Percentiles rank a stretch among this genome's conserved stretches.
phyloP scores from a whole-genome alignment of 2,797 vertebrate species.

The Xenopus petersii region DNA sequence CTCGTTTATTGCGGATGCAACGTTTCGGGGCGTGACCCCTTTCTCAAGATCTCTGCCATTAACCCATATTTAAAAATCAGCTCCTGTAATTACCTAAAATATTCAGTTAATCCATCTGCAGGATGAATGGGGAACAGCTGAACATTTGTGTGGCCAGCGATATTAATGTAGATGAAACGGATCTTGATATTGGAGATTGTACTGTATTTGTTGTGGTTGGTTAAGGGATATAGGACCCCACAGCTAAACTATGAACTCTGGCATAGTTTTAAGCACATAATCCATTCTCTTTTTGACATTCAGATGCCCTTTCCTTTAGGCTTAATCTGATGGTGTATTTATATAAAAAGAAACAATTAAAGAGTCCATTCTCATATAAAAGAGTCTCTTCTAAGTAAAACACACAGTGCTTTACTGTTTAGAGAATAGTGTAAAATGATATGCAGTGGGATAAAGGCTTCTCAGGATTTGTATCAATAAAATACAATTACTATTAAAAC shows the following conservation, averaged over 20 bases:
- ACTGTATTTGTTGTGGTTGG: slow-evolving; percentile 59
- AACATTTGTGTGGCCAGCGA: slow-evolving; percentile 50
- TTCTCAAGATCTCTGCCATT: too few relatives aligned
- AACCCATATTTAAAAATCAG: too few relatives aligned
- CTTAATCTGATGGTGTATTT: slow-evolving; percentile 72
- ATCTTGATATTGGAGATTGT: slow-evolving; percentile 58
- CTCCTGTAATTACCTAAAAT: too few relatives aligned
- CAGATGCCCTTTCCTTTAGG: slow-evolving; percentile 67
- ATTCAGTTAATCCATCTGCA: too few relatives aligned
- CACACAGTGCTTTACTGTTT: slow-evolving; percentile 54
- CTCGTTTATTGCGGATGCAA: too few relatives aligned
- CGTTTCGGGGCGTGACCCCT: too few relatives aligned
- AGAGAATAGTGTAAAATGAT: slow-evolving; percentile 52
- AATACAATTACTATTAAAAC: too few relatives aligned
- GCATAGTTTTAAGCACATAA: slow-evolving; percentile 58
- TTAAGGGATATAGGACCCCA: slow-evolving; percentile 46
- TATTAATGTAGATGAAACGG: slow-evolving; percentile 60
- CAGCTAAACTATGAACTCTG: slow-evolving; percentile 60
- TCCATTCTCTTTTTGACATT: slow-evolving; percentile 63
- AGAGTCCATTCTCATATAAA: slow-evolving; percentile 61
- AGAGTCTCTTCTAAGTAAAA: slow-evolving; percentile 68
- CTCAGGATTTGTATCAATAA: neutral
- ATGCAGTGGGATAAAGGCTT: neutral
- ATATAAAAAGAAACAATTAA: slow-evolving; percentile 80
- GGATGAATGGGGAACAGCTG: slow-evolving; percentile 45